Evolutionary conservation across 2,113 vertebrate genomes (phyloP), one percentile per base, ranked within the genome.

Genomic region (Lagopus leucura): DNA sequence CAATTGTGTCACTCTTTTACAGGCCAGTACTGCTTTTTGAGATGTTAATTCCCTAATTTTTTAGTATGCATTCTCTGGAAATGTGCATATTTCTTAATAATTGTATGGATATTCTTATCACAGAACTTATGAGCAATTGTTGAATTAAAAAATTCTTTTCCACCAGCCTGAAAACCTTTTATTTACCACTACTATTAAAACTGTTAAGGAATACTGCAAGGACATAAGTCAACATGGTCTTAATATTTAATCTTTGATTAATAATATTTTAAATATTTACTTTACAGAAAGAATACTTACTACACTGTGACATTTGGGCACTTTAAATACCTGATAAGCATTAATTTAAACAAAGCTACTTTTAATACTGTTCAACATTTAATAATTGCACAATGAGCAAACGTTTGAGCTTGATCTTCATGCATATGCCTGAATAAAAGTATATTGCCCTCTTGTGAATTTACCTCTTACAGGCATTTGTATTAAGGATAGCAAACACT

Each of bases 241-340:
- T 57, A 81, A 65, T 84, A 32, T 92, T 94, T 4, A 72, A 10
- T 79, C 36, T 90, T 85, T 69, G 77, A 85, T 92, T 85, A 93
- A 45, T 75, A 87, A 34, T 90, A 76, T 81, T 90, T 96, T 85
- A 95, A 96, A 76, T 94, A 94, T 94, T 94, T 94, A 42, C 74
- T 90, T 92, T 92, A 52, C 71, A 54, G 63, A 72, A 95, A 70
- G 61, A 93, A 18, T 70, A 93, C 24, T 76, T 93, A 19, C 8
- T 61, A 9, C 81, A 32, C 84, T 87, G 89, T 90, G 73, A 45
- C 32, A 58, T 84, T 82, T 76, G 45, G 36, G 21, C 25, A 89
- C 66, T 90, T 86, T 8, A 79, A 81, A 92, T 11, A 58, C 67
- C 55, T 79, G 45, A 76, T 63, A 73, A 82, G 42, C 65, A 30